phyloP scores from a whole-genome alignment of 2,797 vertebrate genomes.

The Jordanella pulchra region DNA sequence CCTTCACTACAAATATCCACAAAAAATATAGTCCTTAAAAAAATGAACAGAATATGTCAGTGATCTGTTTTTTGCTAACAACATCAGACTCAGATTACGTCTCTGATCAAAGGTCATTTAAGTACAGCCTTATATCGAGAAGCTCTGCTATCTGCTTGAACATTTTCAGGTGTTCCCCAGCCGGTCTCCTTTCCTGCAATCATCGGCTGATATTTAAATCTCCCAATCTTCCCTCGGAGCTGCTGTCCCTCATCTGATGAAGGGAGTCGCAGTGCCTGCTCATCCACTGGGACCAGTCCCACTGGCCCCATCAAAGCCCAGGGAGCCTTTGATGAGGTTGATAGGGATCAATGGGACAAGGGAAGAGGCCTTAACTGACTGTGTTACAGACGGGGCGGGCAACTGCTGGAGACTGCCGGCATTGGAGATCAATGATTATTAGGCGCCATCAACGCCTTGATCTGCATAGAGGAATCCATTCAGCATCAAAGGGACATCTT shows the following conservation, averaged over 20 bases:
- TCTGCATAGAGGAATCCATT: constrained; percentile 54
- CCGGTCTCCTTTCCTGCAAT: constrained; percentile 7
- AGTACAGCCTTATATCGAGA: neutral
- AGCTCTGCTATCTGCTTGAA: neutral
- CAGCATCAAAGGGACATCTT: constrained; percentile 23
- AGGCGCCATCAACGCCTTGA: constrained; percentile 60
- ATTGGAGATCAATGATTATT: constrained; percentile 68
- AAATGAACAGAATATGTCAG: neutral
- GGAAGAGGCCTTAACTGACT: constrained; percentile 71
- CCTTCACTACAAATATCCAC: neutral
- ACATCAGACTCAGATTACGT: neutral
- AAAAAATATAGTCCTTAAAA: neutral
- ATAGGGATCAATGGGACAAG: constrained; percentile 76
- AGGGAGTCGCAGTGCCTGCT: constrained; percentile 55
- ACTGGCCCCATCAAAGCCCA: constrained; percentile 66
- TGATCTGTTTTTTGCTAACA: neutral
- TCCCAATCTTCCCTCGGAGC: neutral
- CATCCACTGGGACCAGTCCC: constrained; percentile 63
- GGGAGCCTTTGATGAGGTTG: constrained; percentile 71
- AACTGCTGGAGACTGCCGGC: constrained; percentile 58
- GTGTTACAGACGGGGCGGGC: constrained; percentile 74
- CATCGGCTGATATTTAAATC: constrained; percentile 19
- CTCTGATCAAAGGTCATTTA: neutral
- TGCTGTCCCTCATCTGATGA: constrained; percentile 22
- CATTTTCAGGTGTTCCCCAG: neutral